Evolutionary conservation across 2,797 vertebrate species (phyloP).

Genomic region (Spheniscus humboldti): DNA sequence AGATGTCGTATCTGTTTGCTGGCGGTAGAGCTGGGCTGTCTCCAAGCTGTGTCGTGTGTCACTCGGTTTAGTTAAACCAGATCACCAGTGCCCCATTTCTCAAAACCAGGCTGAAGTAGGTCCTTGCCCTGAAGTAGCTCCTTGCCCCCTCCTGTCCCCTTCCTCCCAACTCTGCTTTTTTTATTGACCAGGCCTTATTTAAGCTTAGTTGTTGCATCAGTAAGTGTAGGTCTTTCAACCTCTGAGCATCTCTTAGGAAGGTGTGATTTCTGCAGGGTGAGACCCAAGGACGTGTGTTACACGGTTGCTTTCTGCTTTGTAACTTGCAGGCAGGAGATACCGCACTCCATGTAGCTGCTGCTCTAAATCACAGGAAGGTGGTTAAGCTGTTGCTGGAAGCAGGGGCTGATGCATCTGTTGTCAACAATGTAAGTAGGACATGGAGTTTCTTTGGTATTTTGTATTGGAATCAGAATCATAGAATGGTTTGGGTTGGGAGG

Average conservation of each 20-base stretch:
- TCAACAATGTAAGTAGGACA: conserved; percentile 83
- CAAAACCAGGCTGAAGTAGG: neutral
- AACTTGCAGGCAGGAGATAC: conserved; percentile 86
- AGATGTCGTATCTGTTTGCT: neutral
- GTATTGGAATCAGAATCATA: neutral
- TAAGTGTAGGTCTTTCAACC: neutral
- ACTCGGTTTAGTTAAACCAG: neutral
- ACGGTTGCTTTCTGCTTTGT: conserved; percentile 36
- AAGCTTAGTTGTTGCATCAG: neutral
- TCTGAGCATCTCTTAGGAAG: neutral
- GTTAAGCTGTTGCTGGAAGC: conserved; percentile 90
- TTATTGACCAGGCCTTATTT: neutral
- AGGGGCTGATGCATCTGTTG: conserved; percentile 83
- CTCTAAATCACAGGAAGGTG: conserved; percentile 93
- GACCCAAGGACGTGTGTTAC: neutral
- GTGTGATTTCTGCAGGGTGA: neutral
- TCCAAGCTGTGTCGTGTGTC: neutral
- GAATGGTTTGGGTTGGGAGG: neutral
- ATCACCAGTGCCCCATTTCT: neutral
- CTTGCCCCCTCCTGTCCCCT: neutral
- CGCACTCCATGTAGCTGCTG: conserved; percentile 89
- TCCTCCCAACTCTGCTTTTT: neutral
- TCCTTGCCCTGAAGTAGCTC: neutral
- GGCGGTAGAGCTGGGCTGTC: neutral
- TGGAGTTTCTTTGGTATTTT: neutral